phyloP scores from a whole-genome alignment of 2,797 vertebrate genomes.

The Pseudopleuronectes americanus region DNA sequence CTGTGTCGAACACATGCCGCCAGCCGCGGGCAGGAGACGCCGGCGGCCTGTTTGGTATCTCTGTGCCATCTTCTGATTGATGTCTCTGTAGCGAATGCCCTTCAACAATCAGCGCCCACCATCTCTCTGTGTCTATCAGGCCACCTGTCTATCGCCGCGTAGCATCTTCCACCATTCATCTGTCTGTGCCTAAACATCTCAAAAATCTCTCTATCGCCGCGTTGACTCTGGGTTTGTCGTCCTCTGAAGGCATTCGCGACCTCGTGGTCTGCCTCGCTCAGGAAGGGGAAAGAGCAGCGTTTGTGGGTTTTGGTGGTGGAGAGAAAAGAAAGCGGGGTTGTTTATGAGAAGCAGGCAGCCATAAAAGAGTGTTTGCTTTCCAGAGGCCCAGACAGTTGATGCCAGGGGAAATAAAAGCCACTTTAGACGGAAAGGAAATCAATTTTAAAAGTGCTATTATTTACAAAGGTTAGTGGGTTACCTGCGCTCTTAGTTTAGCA shows the following conservation, averaged over 20 bases:
- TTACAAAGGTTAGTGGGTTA: constrained; percentile 20
- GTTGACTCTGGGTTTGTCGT: constrained; percentile 42
- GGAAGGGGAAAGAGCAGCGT: constrained; percentile 48
- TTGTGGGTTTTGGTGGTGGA: constrained; percentile 48
- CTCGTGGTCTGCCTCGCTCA: constrained; percentile 49
- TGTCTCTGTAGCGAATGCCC: constrained; percentile 69
- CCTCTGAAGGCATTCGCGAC: constrained; percentile 57
- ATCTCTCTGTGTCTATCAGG: constrained; percentile 62
- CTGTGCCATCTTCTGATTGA: constrained; percentile 67
- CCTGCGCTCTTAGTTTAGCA: constrained; percentile 20
- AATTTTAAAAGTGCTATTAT: constrained; percentile 42
- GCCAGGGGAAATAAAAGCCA: constrained; percentile 28
- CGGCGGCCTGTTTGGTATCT: constrained; percentile 52
- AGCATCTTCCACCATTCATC: constrained; percentile 66
- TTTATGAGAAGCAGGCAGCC: constrained; percentile 41
- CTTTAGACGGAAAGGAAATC: constrained; percentile 48
- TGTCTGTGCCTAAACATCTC: constrained; percentile 56
- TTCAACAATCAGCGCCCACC: constrained; percentile 62
- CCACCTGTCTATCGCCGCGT: constrained; percentile 60
- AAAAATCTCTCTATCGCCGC: constrained; percentile 56
- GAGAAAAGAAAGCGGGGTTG: constrained; percentile 27
- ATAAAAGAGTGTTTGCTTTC: constrained; percentile 40
- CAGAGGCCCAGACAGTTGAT: constrained; percentile 19
- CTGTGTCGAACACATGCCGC: constrained; percentile 62
- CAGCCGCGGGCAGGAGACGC: constrained; percentile 41